phyloP scores from a whole-genome alignment of 2,113 vertebrate species.

The Menidia beryllina region DNA sequence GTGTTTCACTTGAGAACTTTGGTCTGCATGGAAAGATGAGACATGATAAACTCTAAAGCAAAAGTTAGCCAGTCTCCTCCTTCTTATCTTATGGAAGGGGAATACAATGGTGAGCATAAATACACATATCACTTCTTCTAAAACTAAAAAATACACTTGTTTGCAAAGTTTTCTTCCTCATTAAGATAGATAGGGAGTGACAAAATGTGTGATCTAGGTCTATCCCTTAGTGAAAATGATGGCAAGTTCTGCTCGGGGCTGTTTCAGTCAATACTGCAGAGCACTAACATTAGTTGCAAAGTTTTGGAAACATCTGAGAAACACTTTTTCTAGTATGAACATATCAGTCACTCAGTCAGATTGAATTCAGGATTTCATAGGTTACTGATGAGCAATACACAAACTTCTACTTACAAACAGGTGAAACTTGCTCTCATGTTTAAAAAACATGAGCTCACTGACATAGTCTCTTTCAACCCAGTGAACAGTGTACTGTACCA shows the following conservation, averaged over 20 bases:
- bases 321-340: conserved; percentile 5
- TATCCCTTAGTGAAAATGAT: conserved; percentile 2
- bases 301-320: neutral
- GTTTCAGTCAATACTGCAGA: conserved; percentile 29
- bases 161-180: conserved; percentile 19
- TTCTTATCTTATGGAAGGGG: conserved; percentile 11
- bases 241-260: conserved; percentile 38
- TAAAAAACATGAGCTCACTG: conserved; percentile 25
- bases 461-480: conserved; percentile 9
- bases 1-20: conserved; percentile 30
- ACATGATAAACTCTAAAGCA: conserved; percentile 31
- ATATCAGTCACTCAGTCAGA: conserved; percentile 10
- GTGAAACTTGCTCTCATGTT: conserved; percentile 1
- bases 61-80: conserved; percentile 15
- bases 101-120: conserved; percentile 37
- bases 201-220: neutral
- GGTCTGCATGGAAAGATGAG: conserved; percentile 17
- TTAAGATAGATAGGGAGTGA: conserved; percentile 1
- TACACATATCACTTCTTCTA: conserved; percentile 10
- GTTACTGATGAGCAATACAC: conserved; percentile 30
- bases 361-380: conserved; percentile 29
- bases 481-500: conserved; percentile 67
- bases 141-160: conserved; percentile 5
- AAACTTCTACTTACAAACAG: conserved; percentile 21
- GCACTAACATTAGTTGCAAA: neutral